These are phyloP conservation scores for Leptinotarsa lineolata DNA, from an alignment of 1,140 invertebrate species.

Conservation along the genomic window DNA sequence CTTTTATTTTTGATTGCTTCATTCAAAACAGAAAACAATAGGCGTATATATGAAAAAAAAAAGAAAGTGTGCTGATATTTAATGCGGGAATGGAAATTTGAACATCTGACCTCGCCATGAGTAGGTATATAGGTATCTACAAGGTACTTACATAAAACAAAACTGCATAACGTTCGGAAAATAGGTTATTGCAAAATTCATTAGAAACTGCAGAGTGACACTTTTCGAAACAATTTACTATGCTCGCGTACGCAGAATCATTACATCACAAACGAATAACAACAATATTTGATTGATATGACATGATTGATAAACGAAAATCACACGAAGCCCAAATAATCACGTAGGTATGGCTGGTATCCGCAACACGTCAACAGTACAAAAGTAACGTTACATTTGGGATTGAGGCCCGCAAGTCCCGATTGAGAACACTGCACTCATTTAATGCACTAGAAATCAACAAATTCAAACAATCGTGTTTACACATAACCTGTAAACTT, in stretches of 20 bases:
- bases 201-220: slow-evolving; percentile 14
- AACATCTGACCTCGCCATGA: too few species aligned
- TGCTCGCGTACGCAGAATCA: slow-evolving; percentile 8
- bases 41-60: too few species aligned
- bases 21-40: too few species aligned
- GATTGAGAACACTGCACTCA: slow-evolving; percentile 49
- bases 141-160: slow-evolving; percentile 7
- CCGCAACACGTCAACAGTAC: slow-evolving; percentile 37
- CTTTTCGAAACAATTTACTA: slow-evolving; percentile 7
- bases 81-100: too few species aligned
- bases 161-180: slow-evolving; percentile 3
- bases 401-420: slow-evolving; percentile 46
- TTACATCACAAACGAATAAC: slow-evolving; percentile 25
- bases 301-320: slow-evolving; percentile 27
- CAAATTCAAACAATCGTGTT: slow-evolving; percentile 43
- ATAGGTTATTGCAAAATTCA: slow-evolving; percentile 29
- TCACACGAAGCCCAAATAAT: slow-evolving; percentile 30
- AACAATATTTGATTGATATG: slow-evolving; percentile 23
- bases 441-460: slow-evolving; percentile 54
- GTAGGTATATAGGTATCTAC: too few species aligned
- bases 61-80: too few species aligned
- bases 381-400: slow-evolving; percentile 52
- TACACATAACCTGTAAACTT: slow-evolving; percentile 45
- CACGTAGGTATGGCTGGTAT: slow-evolving; percentile 19
- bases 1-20: too few species aligned